These are phyloP conservation scores for Dipodomys merriami DNA, from an alignment of 2,113 vertebrate species.

Conservation along the genomic window DNA sequence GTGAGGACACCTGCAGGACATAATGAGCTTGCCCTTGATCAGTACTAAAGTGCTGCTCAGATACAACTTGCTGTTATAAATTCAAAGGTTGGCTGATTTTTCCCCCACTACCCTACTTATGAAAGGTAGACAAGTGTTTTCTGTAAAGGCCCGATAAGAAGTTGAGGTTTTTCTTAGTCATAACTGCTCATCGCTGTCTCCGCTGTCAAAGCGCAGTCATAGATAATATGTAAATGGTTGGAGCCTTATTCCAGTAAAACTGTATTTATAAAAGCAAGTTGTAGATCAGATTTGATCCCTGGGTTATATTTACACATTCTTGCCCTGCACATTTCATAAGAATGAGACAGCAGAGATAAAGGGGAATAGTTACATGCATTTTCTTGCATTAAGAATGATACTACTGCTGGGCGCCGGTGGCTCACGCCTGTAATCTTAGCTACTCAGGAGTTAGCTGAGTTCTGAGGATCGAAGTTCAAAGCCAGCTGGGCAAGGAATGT, in stretches of 20 bases:
- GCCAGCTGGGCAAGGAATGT: no score
- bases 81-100: neutral
- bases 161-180: neutral
- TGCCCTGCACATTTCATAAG: neutral
- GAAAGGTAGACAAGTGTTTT: neutral
- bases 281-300: neutral
- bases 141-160: neutral
- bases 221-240: neutral
- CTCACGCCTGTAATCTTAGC: no score
- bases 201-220: neutral
- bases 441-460: no score
- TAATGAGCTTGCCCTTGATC: neutral
- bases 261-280: constrained; percentile 27
- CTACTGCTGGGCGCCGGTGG: neutral
- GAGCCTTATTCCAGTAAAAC: constrained; percentile 20
- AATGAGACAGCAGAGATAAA: neutral
- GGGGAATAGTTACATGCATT: neutral
- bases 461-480: no score
- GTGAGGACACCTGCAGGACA: neutral
- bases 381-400: neutral
- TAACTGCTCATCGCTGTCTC: neutral
- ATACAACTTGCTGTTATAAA: neutral
- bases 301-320: neutral
- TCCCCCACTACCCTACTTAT: neutral
- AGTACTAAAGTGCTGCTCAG: neutral